These are phyloP conservation scores for Cyprinodon tularosa DNA, from an alignment of 2,113 vertebrate species.

Conservation along the genomic window DNA sequence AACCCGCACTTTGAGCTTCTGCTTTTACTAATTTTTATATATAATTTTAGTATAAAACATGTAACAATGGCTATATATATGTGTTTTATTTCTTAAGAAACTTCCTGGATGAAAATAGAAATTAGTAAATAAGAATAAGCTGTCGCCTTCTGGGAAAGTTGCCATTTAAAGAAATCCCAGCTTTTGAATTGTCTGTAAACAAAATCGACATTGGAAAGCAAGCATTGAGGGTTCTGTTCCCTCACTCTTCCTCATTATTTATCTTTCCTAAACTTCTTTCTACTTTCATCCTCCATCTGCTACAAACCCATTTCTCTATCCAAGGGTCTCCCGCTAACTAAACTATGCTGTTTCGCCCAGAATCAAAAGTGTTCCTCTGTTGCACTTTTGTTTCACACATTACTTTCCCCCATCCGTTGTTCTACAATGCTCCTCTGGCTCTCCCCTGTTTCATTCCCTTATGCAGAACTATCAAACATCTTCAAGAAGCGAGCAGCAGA, in stretches of 20 bases:
- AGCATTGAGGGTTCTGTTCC: conserved; percentile 2
- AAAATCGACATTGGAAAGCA: conserved; percentile 22
- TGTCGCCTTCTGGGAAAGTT: conserved; percentile 22
- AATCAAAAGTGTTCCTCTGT: conserved; percentile 33
- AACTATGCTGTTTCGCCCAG: conserved; percentile 47
- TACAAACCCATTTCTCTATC: conserved; percentile 26
- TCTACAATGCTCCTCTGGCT: conserved; percentile 8
- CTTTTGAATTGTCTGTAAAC: conserved; percentile 15
- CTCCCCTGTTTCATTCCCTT: background rate
- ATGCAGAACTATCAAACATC: conserved; percentile 54
- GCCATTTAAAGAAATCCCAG: conserved; percentile 23
- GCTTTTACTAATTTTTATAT: background rate
- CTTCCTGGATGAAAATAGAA: background rate
- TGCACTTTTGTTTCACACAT: conserved; percentile 51
- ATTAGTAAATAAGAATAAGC: conserved; percentile 28
- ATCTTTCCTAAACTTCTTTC: conserved; percentile 36
- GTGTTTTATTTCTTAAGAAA: background rate
- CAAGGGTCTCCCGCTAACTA: conserved; percentile 22
- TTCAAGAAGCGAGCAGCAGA: conserved; percentile 54
- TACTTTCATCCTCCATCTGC: conserved; percentile 45
- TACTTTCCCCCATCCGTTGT: conserved; percentile 21
- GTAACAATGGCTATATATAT: background rate
- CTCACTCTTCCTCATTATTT: conserved; percentile 26
- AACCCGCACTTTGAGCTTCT: background rate
- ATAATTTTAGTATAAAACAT: background rate